Conservation (phyloP, 2,113 vertebrate species). For the Calonectris borealis region DNA sequence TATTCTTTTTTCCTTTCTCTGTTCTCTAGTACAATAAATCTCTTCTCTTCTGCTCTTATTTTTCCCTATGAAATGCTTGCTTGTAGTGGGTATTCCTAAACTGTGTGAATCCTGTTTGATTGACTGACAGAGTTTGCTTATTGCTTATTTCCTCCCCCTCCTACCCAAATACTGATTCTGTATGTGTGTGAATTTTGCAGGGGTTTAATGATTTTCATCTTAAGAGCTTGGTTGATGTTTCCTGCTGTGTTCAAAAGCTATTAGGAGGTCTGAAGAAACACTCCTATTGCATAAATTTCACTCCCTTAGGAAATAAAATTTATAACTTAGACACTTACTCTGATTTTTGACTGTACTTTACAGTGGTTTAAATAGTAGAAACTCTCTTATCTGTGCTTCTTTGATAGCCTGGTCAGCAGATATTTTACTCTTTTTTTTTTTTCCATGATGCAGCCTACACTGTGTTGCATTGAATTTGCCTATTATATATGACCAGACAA, state of each 20-base stretch:
- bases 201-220: background rate
- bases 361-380: background rate
- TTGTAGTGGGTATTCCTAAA: background rate
- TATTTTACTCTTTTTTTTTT: background rate
- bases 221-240: background rate
- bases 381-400: background rate
- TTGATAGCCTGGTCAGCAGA: background rate
- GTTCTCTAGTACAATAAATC: background rate
- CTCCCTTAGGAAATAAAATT: background rate
- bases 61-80: background rate
- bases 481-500: background rate
- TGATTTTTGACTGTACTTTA: background rate
- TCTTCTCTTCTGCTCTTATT: background rate
- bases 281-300: background rate
- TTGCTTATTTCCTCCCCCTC: background rate
- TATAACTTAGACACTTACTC: background rate
- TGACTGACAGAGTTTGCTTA: background rate
- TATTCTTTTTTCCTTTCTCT: slow-evolving; percentile 31
- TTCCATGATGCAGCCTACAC: background rate
- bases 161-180: background rate
- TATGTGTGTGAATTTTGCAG: background rate
- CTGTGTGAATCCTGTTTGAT: background rate
- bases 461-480: background rate
- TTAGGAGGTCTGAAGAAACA: background rate
- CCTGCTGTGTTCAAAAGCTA: background rate